Evolutionary conservation across 2,113 vertebrate genomes (phyloP).

Genomic region (Nycticorax nycticorax): DNA sequence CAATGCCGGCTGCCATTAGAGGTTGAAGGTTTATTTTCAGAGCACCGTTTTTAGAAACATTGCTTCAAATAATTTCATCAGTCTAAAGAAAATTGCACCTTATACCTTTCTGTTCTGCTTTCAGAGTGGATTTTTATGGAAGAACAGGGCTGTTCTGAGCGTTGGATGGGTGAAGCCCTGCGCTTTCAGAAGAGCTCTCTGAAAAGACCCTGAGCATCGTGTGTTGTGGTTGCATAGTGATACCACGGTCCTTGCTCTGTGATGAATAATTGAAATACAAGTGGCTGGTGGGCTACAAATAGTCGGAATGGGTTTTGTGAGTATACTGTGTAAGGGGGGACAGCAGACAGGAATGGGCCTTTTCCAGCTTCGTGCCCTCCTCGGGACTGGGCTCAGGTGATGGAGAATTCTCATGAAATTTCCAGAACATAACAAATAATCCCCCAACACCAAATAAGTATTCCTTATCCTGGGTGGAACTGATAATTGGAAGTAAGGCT

Average conservation of each 20-base stretch:
- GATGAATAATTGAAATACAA: neutral
- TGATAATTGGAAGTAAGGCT: neutral
- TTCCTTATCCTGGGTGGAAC: neutral
- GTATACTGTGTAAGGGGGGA: rapidly evolving
- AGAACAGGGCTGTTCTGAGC: neutral
- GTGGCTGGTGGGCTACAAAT: neutral
- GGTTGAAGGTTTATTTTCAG: neutral
- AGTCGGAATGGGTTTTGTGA: neutral
- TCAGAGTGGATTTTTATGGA: neutral
- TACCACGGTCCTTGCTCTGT: neutral
- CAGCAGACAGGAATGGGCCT: neutral
- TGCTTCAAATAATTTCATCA: neutral
- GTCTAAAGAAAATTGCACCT: neutral
- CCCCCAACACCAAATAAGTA: neutral
- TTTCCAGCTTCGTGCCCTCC: neutral
- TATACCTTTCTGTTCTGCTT: neutral
- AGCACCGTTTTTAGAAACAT: neutral
- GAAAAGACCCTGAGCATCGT: neutral
- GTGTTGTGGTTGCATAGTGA: neutral
- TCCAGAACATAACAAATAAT: neutral
- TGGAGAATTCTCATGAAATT: neutral
- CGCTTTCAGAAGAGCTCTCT: neutral
- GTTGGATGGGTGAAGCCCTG: neutral
- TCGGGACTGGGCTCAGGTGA: neutral
- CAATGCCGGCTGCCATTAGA: neutral